Conservation (phyloP, 2,888 invertebrate genomes). For the Agonopterix arenella region DNA sequence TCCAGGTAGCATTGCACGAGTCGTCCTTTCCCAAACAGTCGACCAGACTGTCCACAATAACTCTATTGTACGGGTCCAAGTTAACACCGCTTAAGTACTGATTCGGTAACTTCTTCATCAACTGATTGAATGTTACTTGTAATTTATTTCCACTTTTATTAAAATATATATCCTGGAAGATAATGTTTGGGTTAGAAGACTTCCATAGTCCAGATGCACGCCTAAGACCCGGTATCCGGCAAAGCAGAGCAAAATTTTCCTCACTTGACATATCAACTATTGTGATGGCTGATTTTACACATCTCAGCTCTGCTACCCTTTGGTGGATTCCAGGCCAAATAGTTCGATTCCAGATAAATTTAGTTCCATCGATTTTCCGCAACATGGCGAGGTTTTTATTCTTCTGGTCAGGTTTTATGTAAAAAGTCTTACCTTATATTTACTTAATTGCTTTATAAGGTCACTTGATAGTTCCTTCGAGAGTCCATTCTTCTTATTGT, state of each 20-base stretch:
- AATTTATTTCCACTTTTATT: conserved; percentile 60
- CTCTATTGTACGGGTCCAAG: conserved; percentile 62
- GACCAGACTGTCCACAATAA: conserved; percentile 78
- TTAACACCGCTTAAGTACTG: conserved; percentile 64
- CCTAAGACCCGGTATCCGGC: too few species aligned
- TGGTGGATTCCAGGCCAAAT: too few species aligned
- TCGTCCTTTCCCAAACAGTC: conserved; percentile 79
- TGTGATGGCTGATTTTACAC: too few species aligned
- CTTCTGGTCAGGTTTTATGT: too few species aligned
- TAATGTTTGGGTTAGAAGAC: too few species aligned
- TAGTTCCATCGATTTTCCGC: too few species aligned
- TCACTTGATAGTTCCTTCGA: conserved; percentile 74
- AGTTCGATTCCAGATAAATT: too few species aligned
- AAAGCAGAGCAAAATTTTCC: too few species aligned
- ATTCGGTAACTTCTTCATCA: conserved; percentile 79
- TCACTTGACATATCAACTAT: too few species aligned
- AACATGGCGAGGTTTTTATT: too few species aligned
- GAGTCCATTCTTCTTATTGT: conserved; percentile 73
- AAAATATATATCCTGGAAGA: conserved; percentile 64
- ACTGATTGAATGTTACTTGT: conserved; percentile 77
- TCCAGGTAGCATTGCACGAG: conserved; percentile 81
- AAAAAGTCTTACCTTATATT: conserved; percentile 65
- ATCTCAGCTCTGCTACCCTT: too few species aligned
- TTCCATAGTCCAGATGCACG: too few species aligned
- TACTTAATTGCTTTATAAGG: conserved; percentile 68